These are phyloP conservation scores for Lacerta viridis DNA, from an alignment of 2,797 vertebrate species.

Conservation along the genomic window DNA sequence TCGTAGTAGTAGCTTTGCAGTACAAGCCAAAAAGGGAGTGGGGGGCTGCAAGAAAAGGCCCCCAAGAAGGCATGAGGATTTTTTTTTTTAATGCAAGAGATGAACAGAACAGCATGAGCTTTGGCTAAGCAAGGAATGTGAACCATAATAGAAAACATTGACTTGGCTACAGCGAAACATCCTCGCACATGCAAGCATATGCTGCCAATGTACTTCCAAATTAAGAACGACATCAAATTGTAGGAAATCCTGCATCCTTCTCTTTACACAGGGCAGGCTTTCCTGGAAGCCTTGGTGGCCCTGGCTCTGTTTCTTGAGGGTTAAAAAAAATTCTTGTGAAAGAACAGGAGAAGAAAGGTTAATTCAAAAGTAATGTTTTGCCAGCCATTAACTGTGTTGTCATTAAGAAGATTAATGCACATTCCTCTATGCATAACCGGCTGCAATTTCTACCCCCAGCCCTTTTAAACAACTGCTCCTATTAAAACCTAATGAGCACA, in stretches of 20 bases:
- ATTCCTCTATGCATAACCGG: slow-evolving; percentile 78
- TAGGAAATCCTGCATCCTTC: slow-evolving; percentile 86
- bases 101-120: slow-evolving; percentile 90
- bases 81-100: slow-evolving; percentile 81
- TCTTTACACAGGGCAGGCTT: slow-evolving; percentile 75
- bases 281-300: slow-evolving; percentile 74
- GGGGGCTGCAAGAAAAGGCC: slow-evolving; percentile 83
- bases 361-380: slow-evolving; percentile 82
- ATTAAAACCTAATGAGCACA: slow-evolving; percentile 82
- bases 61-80: slow-evolving; percentile 88
- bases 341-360: slow-evolving; percentile 68
- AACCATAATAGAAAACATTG: slow-evolving; percentile 95
- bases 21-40: slow-evolving; percentile 75
- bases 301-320: slow-evolving; percentile 74
- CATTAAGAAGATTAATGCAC: slow-evolving; percentile 83
- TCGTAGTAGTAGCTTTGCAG: slow-evolving; percentile 78
- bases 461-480: slow-evolving; percentile 78
- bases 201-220: slow-evolving; percentile 90
- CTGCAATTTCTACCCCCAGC: slow-evolving; percentile 61
- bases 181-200: slow-evolving; percentile 92
- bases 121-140: slow-evolving; percentile 86
- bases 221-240: slow-evolving; percentile 92
- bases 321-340: slow-evolving; percentile 46
- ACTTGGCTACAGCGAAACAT: slow-evolving; percentile 91
- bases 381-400: slow-evolving; percentile 79